Percentiles rank a stretch among this genome's conserved stretches.
phyloP scores from a whole-genome alignment of 37 sponge, comb jelly and placozoan species.

The Lycopodina hypogea region DNA sequence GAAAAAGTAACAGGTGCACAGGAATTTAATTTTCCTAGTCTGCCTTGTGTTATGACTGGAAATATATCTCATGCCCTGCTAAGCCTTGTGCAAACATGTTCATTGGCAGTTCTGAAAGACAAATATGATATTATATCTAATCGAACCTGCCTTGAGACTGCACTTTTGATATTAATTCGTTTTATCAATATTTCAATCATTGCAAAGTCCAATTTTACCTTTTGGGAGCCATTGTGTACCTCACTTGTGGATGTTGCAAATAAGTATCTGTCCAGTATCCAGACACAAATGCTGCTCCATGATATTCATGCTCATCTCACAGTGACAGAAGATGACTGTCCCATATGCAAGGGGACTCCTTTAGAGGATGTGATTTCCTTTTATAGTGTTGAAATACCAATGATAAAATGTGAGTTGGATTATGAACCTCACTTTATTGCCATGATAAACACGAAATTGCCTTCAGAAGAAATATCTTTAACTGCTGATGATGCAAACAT shows the following conservation, averaged over 20 bases:
- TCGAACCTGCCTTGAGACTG: constrained; percentile 24
- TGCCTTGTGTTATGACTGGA: background rate
- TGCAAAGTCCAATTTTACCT: background rate
- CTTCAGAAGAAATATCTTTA: background rate
- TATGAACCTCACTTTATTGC: background rate
- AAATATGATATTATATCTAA: background rate
- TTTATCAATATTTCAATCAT: too few species aligned
- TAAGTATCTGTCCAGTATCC: constrained; percentile 6
- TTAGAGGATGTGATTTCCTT: background rate
- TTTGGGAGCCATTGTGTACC: constrained; percentile 23
- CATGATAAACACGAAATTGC: background rate
- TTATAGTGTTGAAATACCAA: constrained; percentile 1
- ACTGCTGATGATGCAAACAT: background rate
- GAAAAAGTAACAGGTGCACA: background rate
- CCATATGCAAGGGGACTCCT: constrained; percentile 21
- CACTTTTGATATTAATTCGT: background rate
- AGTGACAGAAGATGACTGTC: constrained; percentile 15
- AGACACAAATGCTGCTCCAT: too few species aligned
- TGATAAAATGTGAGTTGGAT: background rate
- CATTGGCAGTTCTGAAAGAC: background rate
- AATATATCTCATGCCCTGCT: background rate
- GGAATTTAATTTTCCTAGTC: background rate
- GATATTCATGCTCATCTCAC: too few species aligned
- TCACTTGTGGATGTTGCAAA: background rate
- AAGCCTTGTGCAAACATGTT: background rate